A percentile compares a stretch with the other conserved stretches of the same genome.
Conservation (phyloP, 2,888 invertebrate genomes). For the Epinotia bilunana region DNA sequence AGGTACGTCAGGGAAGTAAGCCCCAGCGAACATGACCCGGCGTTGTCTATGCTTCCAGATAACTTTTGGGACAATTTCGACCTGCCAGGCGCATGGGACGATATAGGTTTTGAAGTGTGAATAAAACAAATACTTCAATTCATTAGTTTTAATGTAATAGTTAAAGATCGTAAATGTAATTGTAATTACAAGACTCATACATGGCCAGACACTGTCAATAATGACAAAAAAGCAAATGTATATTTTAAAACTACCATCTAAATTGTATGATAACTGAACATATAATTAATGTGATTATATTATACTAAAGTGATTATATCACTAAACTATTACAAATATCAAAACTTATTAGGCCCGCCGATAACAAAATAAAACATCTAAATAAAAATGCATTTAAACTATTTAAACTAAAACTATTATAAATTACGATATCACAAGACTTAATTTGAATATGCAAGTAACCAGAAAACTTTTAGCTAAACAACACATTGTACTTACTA, state of each 20-base stretch:
- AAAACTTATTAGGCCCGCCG: conserved; percentile 25
- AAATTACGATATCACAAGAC: conserved; percentile 21
- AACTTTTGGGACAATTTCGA: conserved; percentile 66
- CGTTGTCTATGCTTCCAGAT: conserved; percentile 51
- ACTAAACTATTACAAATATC: conserved; percentile 3
- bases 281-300: conserved; percentile 24
- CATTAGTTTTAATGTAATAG: conserved; percentile 52
- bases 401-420: not conserved
- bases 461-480: conserved; percentile 18
- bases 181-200: conserved; percentile 34
- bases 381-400: conserved; percentile 10
- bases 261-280: conserved; percentile 32
- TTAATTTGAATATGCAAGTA: not conserved
- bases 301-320: conserved; percentile 28
- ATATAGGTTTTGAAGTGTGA: conserved; percentile 55
- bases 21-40: conserved; percentile 58
- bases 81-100: conserved; percentile 61
- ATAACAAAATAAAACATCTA: not conserved
- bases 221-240: conserved; percentile 41
- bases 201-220: conserved; percentile 6
- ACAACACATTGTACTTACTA: not conserved
- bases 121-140: conserved; percentile 49
- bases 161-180: conserved; percentile 42
- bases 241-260: conserved; percentile 38
- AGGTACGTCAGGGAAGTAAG: conserved; percentile 64